Evolutionary conservation across 2,797 vertebrate species (phyloP).

Genomic region (Acipenser ruthenus): DNA sequence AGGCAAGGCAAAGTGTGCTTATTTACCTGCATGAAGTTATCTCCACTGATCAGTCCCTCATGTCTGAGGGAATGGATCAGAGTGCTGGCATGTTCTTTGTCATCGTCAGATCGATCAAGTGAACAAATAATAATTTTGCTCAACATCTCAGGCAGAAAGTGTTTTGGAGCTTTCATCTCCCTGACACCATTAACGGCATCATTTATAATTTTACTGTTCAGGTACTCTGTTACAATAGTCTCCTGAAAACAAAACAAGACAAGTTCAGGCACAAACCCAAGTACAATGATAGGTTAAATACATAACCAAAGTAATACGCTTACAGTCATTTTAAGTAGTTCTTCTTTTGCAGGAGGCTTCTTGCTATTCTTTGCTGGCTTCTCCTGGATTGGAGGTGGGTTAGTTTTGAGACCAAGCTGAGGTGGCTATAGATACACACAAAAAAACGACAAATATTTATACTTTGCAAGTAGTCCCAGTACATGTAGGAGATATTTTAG

Average conservation of each 20-base stretch:
- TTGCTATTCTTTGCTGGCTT: constrained; percentile 93
- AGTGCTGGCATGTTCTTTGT: constrained; percentile 85
- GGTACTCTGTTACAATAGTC: constrained; percentile 79
- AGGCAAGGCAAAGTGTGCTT: too few species aligned
- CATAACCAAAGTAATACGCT: constrained; percentile 24
- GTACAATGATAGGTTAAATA: neutral
- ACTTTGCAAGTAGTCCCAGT: too few species aligned
- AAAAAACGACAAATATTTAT: neutral
- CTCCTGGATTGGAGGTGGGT: constrained; percentile 95
- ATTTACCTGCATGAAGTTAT: constrained; percentile 94
- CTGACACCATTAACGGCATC: constrained; percentile 77
- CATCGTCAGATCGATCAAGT: constrained; percentile 84
- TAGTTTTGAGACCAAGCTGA: constrained; percentile 96
- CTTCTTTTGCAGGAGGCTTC: constrained; percentile 92
- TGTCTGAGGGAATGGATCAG: constrained; percentile 83
- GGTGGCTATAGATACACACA: constrained; percentile 55
- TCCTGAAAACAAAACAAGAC: constrained; percentile 53
- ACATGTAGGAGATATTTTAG: too few species aligned
- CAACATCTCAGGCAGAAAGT: constrained; percentile 93
- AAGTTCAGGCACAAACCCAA: neutral
- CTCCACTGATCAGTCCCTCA: constrained; percentile 84
- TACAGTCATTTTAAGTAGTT: constrained; percentile 90
- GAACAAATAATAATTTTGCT: constrained; percentile 86
- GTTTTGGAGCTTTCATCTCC: constrained; percentile 93
- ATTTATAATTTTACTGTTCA: constrained; percentile 79